Evolutionary conservation across 2,113 vertebrate species (phyloP).

Genomic region (Clupea harengus): DNA sequence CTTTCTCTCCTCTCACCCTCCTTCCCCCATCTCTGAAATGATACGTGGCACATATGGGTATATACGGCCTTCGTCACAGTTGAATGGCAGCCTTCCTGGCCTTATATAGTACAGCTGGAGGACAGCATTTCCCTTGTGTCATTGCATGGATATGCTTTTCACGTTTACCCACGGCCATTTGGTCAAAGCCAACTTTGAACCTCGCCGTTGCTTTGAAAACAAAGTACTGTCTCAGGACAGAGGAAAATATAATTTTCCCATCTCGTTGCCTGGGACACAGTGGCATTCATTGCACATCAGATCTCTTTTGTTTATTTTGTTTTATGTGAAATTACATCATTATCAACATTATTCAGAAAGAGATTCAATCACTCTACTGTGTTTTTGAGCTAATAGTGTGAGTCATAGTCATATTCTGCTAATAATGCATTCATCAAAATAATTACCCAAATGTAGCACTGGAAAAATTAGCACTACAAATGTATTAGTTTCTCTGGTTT

Average conservation of each 20-base stretch:
- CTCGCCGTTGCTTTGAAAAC: constrained; percentile 17
- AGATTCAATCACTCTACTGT: neutral
- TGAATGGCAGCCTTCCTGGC: constrained; percentile 33
- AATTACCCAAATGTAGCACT: neutral
- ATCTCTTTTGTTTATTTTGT: neutral
- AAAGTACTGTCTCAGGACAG: constrained; percentile 4
- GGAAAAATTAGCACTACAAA: too few species aligned
- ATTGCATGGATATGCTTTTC: constrained; percentile 38
- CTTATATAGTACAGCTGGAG: constrained; percentile 35
- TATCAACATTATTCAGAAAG: neutral
- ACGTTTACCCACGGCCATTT: constrained; percentile 29
- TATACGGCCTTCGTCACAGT: constrained; percentile 38
- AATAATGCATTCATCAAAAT: neutral
- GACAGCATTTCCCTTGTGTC: constrained; percentile 32
- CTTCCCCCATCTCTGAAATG: neutral
- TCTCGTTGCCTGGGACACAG: constrained; percentile 26
- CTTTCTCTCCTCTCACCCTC: neutral
- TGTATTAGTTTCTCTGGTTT: too few species aligned
- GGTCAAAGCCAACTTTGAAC: constrained; percentile 19
- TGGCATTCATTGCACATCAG: neutral
- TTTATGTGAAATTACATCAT: neutral
- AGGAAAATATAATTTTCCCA: neutral
- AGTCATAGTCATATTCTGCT: neutral
- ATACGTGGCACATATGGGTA: constrained; percentile 20
- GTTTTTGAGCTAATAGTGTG: neutral